Evolutionary conservation across 2,888 invertebrate species (phyloP).

Genomic region (Periphyllus acericola): DNA sequence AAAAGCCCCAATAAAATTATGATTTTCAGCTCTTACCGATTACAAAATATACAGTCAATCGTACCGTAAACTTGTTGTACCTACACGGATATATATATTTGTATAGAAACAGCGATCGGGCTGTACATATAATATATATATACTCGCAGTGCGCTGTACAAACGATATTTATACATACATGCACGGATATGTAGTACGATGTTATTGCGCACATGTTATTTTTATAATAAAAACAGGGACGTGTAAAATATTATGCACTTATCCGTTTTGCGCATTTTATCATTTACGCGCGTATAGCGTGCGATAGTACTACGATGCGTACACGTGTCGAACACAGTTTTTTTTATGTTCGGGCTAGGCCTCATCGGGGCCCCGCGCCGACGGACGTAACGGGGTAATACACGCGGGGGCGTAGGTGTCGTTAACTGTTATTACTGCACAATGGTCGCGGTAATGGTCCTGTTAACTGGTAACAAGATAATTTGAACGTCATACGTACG

Average conservation of each 20-base stretch:
- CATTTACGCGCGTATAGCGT: background rate
- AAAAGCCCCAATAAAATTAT: too few relatives aligned
- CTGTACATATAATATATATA: too few relatives aligned
- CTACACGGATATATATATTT: too few relatives aligned
- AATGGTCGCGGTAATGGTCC: constrained; percentile 41
- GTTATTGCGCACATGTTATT: too few relatives aligned
- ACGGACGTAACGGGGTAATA: background rate
- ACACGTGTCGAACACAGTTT: constrained; percentile 16
- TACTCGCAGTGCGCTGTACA: too few relatives aligned
- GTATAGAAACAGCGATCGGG: too few relatives aligned
- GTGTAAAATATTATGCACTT: background rate
- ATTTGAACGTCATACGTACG: constrained; percentile 18
- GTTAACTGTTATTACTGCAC: constrained; percentile 41
- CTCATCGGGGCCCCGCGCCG: background rate
- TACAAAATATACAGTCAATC: too few relatives aligned
- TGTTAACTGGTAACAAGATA: constrained; percentile 50
- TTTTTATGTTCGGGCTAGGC: background rate
- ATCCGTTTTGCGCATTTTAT: background rate
- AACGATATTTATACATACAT: too few relatives aligned
- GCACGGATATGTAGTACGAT: too few relatives aligned
- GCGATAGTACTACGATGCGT: background rate
- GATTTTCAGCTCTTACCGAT: too few relatives aligned
- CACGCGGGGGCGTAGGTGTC: constrained; percentile 35
- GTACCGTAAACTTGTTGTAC: too few relatives aligned
- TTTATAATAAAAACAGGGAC: too few relatives aligned